Conservation (phyloP, 2,113 vertebrate genomes). For the Irena cyanogastra region DNA sequence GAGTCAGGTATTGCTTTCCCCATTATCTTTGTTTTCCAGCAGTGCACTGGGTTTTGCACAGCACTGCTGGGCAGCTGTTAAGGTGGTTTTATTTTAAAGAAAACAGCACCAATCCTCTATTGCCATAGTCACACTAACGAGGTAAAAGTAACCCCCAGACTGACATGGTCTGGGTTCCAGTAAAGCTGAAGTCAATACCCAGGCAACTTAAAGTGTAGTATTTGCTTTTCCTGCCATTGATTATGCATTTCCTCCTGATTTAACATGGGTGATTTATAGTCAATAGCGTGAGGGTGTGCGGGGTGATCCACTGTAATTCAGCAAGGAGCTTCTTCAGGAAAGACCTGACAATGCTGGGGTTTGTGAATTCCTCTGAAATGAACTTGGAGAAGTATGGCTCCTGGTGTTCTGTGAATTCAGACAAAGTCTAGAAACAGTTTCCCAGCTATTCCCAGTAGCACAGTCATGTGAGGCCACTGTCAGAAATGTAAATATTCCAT, state of each 20-base stretch:
- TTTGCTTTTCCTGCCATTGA: constrained; percentile 16
- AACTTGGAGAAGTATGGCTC: not conserved
- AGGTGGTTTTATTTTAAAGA: not conserved
- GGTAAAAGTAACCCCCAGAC: not conserved
- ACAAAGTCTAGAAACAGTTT: not conserved
- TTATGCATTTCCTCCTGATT: not conserved
- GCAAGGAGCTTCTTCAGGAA: not conserved
- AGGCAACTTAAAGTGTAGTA: not conserved
- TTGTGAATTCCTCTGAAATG: not conserved
- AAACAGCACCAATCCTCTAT: not conserved
- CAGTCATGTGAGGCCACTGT: not conserved
- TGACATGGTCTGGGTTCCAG: not conserved
- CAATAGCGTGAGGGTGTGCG: not conserved
- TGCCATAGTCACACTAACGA: not conserved
- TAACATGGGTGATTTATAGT: not conserved
- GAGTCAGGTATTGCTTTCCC: not conserved
- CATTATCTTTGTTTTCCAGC: not conserved
- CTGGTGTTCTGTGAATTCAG: not conserved
- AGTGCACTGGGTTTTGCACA: not conserved
- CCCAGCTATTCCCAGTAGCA: not conserved
- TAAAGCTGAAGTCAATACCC: not conserved
- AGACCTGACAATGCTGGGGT: not conserved
- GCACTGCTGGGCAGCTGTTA: not conserved
- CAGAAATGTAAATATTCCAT: not conserved
- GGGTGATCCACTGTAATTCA: not conserved